Percentiles rank a stretch among this genome's conserved stretches.
phyloP scores from a whole-genome alignment of 2,113 vertebrate species.

The Carassius gibelio region DNA sequence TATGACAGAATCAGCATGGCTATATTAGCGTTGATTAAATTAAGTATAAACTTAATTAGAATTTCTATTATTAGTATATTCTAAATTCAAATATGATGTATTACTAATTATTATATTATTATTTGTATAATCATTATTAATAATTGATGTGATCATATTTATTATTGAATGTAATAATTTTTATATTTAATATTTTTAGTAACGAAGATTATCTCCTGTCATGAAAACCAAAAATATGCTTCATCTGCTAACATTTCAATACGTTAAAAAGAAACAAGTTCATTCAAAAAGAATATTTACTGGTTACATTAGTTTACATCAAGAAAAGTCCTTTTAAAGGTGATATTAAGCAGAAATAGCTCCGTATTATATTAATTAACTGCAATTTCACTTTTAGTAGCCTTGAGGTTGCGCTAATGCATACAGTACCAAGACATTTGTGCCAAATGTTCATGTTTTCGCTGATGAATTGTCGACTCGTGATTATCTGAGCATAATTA shows the following conservation, averaged over 20 bases:
- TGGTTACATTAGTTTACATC: not conserved
- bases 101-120: too few relatives aligned
- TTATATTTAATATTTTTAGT: not conserved
- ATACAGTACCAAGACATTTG: not conserved
- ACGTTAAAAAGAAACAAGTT: not conserved
- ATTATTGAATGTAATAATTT: too few relatives aligned
- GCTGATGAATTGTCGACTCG: slow-evolving; percentile 11
- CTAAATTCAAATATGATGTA: not conserved
- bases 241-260: not conserved
- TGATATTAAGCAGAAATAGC: not conserved
- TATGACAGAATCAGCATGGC: not conserved
- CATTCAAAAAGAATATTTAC: not conserved
- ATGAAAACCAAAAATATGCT: not conserved
- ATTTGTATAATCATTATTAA: too few relatives aligned
- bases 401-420: not conserved
- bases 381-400: not conserved
- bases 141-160: too few relatives aligned
- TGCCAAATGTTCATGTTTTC: not conserved
- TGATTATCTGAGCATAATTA: slow-evolving; percentile 23
- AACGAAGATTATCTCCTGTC: not conserved
- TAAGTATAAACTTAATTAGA: not conserved
- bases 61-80: not conserved
- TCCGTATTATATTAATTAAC: not conserved
- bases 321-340: not conserved
- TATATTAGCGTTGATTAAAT: not conserved